These are phyloP conservation scores for Malurus leucopterus DNA, from an alignment of 2,797 vertebrate genomes.

Conservation along the genomic window DNA sequence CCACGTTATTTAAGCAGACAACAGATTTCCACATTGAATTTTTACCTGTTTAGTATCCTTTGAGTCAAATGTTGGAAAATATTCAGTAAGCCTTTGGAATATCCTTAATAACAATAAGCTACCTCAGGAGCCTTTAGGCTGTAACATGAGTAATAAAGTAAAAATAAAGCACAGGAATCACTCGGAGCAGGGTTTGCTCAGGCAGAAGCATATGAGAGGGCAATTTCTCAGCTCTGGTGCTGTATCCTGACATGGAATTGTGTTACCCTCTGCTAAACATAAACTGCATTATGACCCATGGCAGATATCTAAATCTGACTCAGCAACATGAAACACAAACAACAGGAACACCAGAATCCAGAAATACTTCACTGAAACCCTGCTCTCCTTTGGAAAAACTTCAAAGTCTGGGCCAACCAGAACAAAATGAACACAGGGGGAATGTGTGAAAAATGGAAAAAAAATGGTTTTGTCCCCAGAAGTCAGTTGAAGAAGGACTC, in stretches of 20 bases:
- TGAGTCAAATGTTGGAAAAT: neutral
- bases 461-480: neutral
- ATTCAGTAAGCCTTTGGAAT: neutral
- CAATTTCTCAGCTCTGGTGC: neutral
- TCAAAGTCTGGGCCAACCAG: neutral
- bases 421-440: neutral
- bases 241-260: rapidly evolving
- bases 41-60: neutral
- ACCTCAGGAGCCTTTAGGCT: neutral
- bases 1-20: neutral
- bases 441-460: neutral
- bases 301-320: neutral
- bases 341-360: neutral
- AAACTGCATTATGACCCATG: neutral
- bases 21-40: neutral
- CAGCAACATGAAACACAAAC: neutral
- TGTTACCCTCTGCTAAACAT: neutral
- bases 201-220: rapidly evolving
- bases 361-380: neutral
- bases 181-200: neutral
- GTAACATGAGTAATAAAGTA: neutral
- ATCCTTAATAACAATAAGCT: neutral
- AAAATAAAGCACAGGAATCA: neutral
- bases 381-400: neutral
- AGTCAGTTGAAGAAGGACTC: neutral